These are phyloP conservation scores for Drosophila sproati DNA, from an alignment of 1,140 invertebrate species.

Conservation along the genomic window DNA sequence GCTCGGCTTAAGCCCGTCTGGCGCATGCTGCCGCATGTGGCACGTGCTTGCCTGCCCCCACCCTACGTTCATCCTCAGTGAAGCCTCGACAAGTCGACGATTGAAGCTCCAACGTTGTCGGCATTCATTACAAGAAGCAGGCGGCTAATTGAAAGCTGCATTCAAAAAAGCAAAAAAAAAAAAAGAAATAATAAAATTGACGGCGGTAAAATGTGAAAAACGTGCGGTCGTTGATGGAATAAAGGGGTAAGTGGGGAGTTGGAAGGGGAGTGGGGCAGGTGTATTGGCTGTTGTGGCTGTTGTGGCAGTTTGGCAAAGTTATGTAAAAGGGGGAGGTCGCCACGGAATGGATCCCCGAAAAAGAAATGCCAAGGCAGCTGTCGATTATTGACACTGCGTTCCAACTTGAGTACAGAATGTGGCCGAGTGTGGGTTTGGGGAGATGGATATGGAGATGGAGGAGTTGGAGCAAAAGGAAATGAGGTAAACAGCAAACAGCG, in stretches of 20 bases:
- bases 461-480: neutral
- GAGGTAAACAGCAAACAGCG: conserved; percentile 49
- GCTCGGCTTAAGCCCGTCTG: conserved; percentile 69
- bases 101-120: conserved; percentile 53
- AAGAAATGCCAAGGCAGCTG: conserved; percentile 75
- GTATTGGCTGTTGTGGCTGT: conserved; percentile 36
- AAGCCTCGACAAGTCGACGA: conserved; percentile 69
- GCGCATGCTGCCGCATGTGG: conserved; percentile 54
- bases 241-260: conserved; percentile 2
- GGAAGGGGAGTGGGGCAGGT: conserved; percentile 6
- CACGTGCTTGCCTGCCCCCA: conserved; percentile 53
- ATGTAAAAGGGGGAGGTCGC: conserved; percentile 62
- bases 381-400: conserved; percentile 81
- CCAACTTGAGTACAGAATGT: conserved; percentile 24
- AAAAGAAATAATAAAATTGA: conserved; percentile 21
- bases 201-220: conserved; percentile 63
- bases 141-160: conserved; percentile 81
- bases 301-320: conserved; percentile 44
- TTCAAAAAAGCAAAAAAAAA: conserved; percentile 41
- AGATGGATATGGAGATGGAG: neutral
- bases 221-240: conserved; percentile 20
- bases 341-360: conserved; percentile 31
- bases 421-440: neutral
- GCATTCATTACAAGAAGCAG: conserved; percentile 79
- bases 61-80: neutral